Evolutionary conservation across 2,888 invertebrate genomes (phyloP), one percentile per base, ranked within the genome.

Genomic region (Trilocha varians): DNA sequence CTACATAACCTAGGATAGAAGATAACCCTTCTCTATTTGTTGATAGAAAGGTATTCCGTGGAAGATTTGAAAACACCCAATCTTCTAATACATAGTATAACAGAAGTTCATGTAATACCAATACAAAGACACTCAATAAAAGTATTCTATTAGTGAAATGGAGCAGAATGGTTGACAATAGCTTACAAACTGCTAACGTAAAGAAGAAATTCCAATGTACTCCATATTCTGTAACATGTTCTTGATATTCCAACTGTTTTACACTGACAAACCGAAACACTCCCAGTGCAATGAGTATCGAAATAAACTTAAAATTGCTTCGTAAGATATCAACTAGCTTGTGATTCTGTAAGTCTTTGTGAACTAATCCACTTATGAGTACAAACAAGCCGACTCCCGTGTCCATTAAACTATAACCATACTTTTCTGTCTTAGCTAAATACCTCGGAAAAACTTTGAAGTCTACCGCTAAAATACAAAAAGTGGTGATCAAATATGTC

Each of bases 181-280:
- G 67, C 77, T 95, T 96, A 13, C 96, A 91, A 34, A 91, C 77
- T 2, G 95, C 96, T 43, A 99, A 78, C 0, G 98, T 98, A 52
- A 97, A 91, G 74, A 99, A 99, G 70, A 99, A 99, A 77, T 99
- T 99, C 95, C 98, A 97, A 72, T 99, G 98, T 0, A 92, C 88
- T 0, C 99, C 99, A 85, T 99, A 99, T 71, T 99, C 99, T 0
- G 93, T 90, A 0, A 94, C 89, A 70, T 96, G 94, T 59, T 94
- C 93, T 43, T 95, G 93, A 71, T 99, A 99, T 52, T 93, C 89
- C 1, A 92, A 77, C 34, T 89, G 69, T 57, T 88, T 89, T 0
- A 92, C 68, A 13, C 87, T 70, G 3, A 91, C 40, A 51, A 88
- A 90, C 47, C 95, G 87, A 0, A 78, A 79, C 1, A 89, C 46